A percentile compares a stretch with the other conserved stretches of the same genome.
Conservation (phyloP, 2,888 invertebrate genomes). For the Phaonia tiefii region DNA sequence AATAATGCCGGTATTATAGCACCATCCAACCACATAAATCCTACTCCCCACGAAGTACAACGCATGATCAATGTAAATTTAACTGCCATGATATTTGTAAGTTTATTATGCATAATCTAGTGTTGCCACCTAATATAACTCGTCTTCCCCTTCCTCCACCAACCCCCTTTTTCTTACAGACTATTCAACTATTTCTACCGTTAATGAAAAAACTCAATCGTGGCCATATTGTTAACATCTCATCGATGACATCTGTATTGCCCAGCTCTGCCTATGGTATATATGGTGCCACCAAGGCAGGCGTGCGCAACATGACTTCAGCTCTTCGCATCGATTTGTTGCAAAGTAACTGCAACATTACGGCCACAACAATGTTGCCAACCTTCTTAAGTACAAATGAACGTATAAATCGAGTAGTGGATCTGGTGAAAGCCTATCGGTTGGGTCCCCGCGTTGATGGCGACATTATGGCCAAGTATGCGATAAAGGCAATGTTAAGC, state of each 20-base stretch:
- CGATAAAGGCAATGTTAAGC: slow-evolving; percentile 70
- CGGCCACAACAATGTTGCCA: slow-evolving; percentile 75
- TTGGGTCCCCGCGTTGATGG: slow-evolving; percentile 40
- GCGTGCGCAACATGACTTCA: slow-evolving; percentile 75
- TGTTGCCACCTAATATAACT: too few species aligned
- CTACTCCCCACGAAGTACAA: slow-evolving; percentile 75
- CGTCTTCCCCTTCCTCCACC: too few species aligned
- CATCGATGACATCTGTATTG: not conserved
- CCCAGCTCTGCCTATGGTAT: not conserved
- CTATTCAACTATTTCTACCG: slow-evolving; percentile 75
- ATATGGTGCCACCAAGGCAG: slow-evolving; percentile 79
- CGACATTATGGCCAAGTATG: slow-evolving; percentile 67
- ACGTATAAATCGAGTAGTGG: not conserved
- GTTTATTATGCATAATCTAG: too few species aligned
- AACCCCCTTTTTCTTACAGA: not conserved
- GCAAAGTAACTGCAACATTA: slow-evolving; percentile 68
- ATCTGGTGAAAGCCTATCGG: too few species aligned
- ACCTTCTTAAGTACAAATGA: slow-evolving; percentile 75
- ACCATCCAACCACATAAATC: slow-evolving; percentile 64
- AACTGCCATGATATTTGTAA: slow-evolving; percentile 79
- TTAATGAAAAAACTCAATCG: slow-evolving; percentile 76
- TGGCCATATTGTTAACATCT: slow-evolving; percentile 79
- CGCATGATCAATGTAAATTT: slow-evolving; percentile 79
- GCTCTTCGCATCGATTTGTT: slow-evolving; percentile 74
- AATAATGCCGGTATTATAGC: slow-evolving; percentile 80